Evolutionary conservation across 2,113 vertebrate species (phyloP).

Genomic region (Cyrtonyx montezumae): DNA sequence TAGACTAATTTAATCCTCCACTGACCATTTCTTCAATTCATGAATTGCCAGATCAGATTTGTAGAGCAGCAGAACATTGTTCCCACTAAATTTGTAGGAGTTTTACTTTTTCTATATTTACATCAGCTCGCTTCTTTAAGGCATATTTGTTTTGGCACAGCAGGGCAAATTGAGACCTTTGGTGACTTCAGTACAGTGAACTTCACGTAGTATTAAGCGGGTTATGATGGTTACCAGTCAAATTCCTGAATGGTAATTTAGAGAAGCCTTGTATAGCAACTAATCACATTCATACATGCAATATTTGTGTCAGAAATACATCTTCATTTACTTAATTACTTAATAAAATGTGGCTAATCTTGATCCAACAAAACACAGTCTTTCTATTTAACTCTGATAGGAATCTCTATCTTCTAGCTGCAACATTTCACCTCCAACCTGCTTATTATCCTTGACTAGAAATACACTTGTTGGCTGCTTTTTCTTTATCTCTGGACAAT

Average conservation of each 20-base stretch:
- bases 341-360: slow-evolving; percentile 61
- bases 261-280: not conserved
- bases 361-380: slow-evolving; percentile 56
- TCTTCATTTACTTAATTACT: slow-evolving; percentile 68
- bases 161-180: not conserved
- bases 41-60: not conserved
- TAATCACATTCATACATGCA: slow-evolving; percentile 9
- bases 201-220: not conserved
- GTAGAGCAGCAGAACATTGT: not conserved
- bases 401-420: slow-evolving; percentile 57
- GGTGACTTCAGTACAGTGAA: not conserved
- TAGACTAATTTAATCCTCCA: not conserved
- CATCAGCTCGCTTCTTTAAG: not conserved
- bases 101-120: not conserved
- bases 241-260: slow-evolving; percentile 5
- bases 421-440: slow-evolving; percentile 46
- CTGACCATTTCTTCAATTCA: not conserved
- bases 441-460: slow-evolving; percentile 52
- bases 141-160: not conserved
- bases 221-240: not conserved
- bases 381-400: slow-evolving; percentile 61
- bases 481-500: not conserved
- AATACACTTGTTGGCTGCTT: not conserved
- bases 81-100: not conserved
- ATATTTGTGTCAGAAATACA: slow-evolving; percentile 45